Conservation (phyloP, 2,888 invertebrate species). For the Acrobeloides nanus region DNA sequence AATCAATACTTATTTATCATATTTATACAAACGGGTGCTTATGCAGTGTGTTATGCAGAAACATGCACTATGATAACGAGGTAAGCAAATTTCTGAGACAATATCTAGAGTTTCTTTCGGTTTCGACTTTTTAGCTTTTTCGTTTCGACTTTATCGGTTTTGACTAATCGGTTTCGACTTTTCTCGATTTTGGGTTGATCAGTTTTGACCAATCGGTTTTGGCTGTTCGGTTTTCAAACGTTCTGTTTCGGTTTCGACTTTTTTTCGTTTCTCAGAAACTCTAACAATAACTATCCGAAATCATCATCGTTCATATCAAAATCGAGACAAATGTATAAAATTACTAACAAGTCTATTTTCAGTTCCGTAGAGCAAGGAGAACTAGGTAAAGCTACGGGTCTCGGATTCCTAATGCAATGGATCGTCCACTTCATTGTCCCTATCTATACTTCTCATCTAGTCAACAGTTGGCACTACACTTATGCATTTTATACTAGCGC, state of each 20-base stretch:
- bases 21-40: conserved; percentile 48
- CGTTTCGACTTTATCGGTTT: too few species aligned
- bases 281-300: too few species aligned
- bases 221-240: too few species aligned
- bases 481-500: conserved; percentile 53
- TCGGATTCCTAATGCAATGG: conserved; percentile 52
- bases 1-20: conserved; percentile 47
- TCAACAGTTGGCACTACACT: conserved; percentile 45
- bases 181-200: too few species aligned
- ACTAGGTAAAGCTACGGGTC: conserved; percentile 52
- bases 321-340: not conserved
- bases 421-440: conserved; percentile 51
- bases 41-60: conserved; percentile 52
- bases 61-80: conserved; percentile 49
- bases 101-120: too few species aligned
- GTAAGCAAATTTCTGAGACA: too few species aligned
- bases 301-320: too few species aligned
- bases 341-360: conserved; percentile 11
- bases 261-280: not conserved
- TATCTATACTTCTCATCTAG: conserved; percentile 48
- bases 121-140: too few species aligned
- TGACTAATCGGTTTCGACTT: too few species aligned
- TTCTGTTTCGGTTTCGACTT: too few species aligned
- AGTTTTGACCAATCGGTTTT: too few species aligned
- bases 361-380: conserved; percentile 49